A percentile compares a stretch with the other conserved stretches of the same genome.
phyloP scores from a whole-genome alignment of 37 sponge, comb jelly and placozoan genomes.

The Oscarella lobularis region DNA sequence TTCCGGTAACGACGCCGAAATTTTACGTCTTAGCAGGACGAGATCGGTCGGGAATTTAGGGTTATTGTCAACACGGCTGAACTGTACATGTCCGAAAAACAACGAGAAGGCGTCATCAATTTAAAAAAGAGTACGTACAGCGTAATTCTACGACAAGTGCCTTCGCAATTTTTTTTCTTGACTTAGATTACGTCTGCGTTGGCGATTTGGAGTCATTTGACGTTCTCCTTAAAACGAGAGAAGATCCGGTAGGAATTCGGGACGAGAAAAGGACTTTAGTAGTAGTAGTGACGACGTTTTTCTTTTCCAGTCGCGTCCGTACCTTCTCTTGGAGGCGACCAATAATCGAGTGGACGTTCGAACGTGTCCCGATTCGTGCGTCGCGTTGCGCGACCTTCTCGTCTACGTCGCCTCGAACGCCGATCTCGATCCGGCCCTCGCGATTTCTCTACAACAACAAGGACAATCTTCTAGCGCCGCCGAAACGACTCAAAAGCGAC shows the following conservation, averaged over 20 bases:
- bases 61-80: constrained; percentile 30
- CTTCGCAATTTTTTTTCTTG: too few relatives aligned
- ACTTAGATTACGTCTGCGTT: constrained; percentile 74
- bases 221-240: constrained; percentile 22
- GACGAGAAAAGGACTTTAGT: not conserved
- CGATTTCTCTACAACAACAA: too few relatives aligned
- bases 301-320: constrained; percentile 22
- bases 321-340: constrained; percentile 45
- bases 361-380: constrained; percentile 82
- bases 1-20: not conserved
- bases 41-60: too few relatives aligned
- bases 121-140: too few relatives aligned
- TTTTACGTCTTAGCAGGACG: constrained; percentile 26
- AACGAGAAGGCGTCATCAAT: too few relatives aligned
- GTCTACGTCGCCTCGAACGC: constrained; percentile 50
- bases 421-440: too few relatives aligned
- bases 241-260: not conserved
- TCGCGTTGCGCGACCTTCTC: constrained; percentile 70
- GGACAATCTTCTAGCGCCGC: too few relatives aligned
- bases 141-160: too few relatives aligned
- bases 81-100: constrained; percentile 26
- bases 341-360: constrained; percentile 51
- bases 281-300: not conserved
- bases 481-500: too few relatives aligned
- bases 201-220: constrained; percentile 61